A percentile compares a stretch with the other conserved stretches of the same genome.
Evolutionary conservation across 1,140 invertebrate species (phyloP).

Genomic region (Halyomorpha halys): DNA sequence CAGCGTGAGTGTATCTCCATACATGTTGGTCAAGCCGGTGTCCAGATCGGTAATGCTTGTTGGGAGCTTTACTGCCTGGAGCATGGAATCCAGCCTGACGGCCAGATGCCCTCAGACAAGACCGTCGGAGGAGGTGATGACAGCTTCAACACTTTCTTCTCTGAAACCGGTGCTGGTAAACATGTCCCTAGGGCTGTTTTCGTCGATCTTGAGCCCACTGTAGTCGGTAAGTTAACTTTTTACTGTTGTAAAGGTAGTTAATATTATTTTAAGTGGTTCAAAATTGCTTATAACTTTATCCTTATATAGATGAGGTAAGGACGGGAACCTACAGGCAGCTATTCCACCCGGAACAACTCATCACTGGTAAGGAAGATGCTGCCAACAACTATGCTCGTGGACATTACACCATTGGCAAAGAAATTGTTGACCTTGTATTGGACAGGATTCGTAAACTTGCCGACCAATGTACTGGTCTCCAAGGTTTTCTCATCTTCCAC

Average conservation of each 20-base stretch:
- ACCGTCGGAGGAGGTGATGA: conserved; percentile 52
- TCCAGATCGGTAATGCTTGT: conserved; percentile 65
- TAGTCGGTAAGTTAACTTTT: conserved; percentile 43
- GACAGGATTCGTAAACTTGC: conserved; percentile 47
- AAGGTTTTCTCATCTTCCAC: conserved; percentile 62
- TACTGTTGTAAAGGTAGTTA: too few species aligned
- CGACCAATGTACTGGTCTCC: conserved; percentile 51
- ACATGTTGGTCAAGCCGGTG: conserved; percentile 56
- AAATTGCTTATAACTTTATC: conserved; percentile 63
- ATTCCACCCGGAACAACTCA: conserved; percentile 76
- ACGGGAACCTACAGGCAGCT: conserved; percentile 73
- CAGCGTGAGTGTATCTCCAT: conserved; percentile 57
- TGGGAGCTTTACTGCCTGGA: conserved; percentile 70
- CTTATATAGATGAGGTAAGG: conserved; percentile 66
- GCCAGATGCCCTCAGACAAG: conserved; percentile 41
- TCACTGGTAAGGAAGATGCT: conserved; percentile 79
- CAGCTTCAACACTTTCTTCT: conserved; percentile 50
- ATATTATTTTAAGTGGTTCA: too few species aligned
- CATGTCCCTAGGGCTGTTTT: conserved; percentile 54
- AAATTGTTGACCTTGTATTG: conserved; percentile 52
- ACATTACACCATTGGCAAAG: conserved; percentile 84
- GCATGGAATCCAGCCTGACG: conserved; percentile 84
- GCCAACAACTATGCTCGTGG: conserved; percentile 83
- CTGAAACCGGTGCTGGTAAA: conserved; percentile 43
- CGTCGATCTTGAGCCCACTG: conserved; percentile 57